Percentiles rank a stretch among this genome's conserved stretches.
phyloP scores from a whole-genome alignment of 2,888 invertebrate genomes.

The Calephelis perditalis region DNA sequence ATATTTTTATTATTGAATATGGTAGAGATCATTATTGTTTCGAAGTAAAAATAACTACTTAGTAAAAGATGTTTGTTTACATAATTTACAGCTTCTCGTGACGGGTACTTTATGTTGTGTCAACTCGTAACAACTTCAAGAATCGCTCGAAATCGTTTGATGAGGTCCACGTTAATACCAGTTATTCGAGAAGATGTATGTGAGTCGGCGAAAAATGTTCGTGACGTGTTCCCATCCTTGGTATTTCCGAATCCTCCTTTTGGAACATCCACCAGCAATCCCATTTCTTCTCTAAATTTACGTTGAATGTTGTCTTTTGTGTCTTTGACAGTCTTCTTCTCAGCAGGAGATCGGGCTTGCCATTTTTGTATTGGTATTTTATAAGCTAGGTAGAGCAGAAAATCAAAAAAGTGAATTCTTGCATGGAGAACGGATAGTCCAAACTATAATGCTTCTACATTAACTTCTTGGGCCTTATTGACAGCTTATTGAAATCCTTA shows the following conservation, averaged over 20 bases:
- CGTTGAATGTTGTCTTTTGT: too few relatives aligned
- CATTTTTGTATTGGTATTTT: conserved; percentile 14
- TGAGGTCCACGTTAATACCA: conserved; percentile 22
- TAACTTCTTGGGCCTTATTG: not conserved
- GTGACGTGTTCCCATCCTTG: conserved; percentile 27
- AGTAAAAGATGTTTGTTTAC: too few relatives aligned
- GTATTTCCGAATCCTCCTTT: conserved; percentile 26
- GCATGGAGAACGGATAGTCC: conserved; percentile 13
- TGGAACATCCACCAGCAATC: conserved; percentile 2
- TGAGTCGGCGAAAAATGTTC: conserved; percentile 22
- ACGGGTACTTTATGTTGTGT: not conserved
- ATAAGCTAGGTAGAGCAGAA: not conserved
- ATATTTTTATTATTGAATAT: too few relatives aligned
- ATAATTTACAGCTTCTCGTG: too few relatives aligned
- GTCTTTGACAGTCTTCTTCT: too few relatives aligned
- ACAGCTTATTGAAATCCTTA: conserved; percentile 11
- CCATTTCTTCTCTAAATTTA: too few relatives aligned
- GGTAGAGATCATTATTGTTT: too few relatives aligned
- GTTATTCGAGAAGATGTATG: conserved; percentile 20
- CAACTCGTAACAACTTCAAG: conserved; percentile 14
- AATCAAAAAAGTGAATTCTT: conserved; percentile 8
- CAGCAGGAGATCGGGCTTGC: not conserved
- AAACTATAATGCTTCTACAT: conserved; percentile 5
- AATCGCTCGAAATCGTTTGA: conserved; percentile 22
- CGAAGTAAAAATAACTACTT: too few relatives aligned